Base-by-base conservation (phyloP, 2,797 vertebrate species). In the Eremophila alpestris region DNA sequence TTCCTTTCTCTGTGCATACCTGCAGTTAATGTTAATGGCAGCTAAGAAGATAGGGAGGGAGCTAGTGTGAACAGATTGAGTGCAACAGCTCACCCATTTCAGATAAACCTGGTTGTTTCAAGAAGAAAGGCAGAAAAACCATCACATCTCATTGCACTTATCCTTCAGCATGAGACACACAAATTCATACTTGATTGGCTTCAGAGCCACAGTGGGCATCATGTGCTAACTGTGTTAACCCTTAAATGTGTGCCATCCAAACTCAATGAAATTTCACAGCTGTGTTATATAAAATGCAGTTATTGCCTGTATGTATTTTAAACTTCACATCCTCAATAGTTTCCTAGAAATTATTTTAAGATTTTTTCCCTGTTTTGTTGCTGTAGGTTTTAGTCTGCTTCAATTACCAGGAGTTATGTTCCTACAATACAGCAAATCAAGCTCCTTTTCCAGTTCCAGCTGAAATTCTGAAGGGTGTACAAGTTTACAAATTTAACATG, bases 1-100 rank as follows among this genome's bases (percentile, higher is more conserved):
- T 94, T 96, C 90, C 93, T 85, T 79, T 93, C 85, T 43, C 82
- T 73, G 49, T 27, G 69, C 76, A 18, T 78, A 91, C n/a, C 63
- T 94, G 84, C 58, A 22, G 20, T 84, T 89, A 92, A 87, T 52
- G 76, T 52, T 92, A 93, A 93, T 83, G 67, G 82, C 89, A 88
- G 76, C 51, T 43, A 83, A 54, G 65, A 62, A 88, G 92, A 69
- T 8, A 78, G 58, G 63, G 87, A 51, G 40, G 67, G 82, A 76
- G 67, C 23, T 85, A 17, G 84, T 60, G 59, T 17, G 45, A 95
- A 34, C 79, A 96, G 76, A 38, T 24, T 38, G 93, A 88, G 32
- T 40, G 6, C 30, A 85, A 88, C 8, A 85, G 36, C 59, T 90
- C 5, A 1, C 34, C 40, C 70, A 45, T 73, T 74, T 76, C 65